Evolutionary conservation across 1,140 invertebrate genomes (phyloP), one percentile per base, ranked within the genome.

Genomic region (Pseudomyrmex concolor): DNA sequence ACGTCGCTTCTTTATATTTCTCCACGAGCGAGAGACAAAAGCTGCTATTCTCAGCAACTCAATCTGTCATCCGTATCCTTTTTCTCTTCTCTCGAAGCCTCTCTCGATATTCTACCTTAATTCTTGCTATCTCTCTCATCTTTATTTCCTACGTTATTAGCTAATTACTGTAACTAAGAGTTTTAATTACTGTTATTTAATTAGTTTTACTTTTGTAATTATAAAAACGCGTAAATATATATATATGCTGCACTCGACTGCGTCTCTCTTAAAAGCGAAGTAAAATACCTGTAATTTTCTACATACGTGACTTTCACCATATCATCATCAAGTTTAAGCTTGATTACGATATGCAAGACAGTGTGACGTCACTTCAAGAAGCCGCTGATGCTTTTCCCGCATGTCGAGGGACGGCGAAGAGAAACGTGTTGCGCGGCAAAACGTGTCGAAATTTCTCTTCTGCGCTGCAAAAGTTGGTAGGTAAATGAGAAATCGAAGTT

Each of bases 1-100:
- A 80, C 70, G 54, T 70, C 63, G 54, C 76, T 50, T 66, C 64
- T 80, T 78, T 71, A 59, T 80, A 70, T 71, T 70, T 80, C 66
- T 66, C 43, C 25, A 43, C 19, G 15, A 67, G 63, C 63, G 64
- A 71, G 19, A 50, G 19, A 50, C 66, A 48, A 59, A 80, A 71
- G 57, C 66, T 59, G 43, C 15, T 59, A 60, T 19, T 19, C 57
- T 78, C 76, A 55, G 66, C 54, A 19, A 70, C 51, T 70, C 76
- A 15, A 48, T 78, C 54, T 57, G 64, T 78, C 64, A 78, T 17
- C 34, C 34, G 51, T 54, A 55, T 57, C 54, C 15, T 54, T 22
- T 48, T 19, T 17, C 1, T 8, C 34, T 34, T 34, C 2, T n/a
- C 43, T 48, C 19, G 7, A 15, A 1, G 25, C 50, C 48, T 60